Evolutionary conservation across 64 coral and sea anemone species (phyloP), one percentile per base, ranked within the genome.

Genomic region (Dendronephthya gigantea): DNA sequence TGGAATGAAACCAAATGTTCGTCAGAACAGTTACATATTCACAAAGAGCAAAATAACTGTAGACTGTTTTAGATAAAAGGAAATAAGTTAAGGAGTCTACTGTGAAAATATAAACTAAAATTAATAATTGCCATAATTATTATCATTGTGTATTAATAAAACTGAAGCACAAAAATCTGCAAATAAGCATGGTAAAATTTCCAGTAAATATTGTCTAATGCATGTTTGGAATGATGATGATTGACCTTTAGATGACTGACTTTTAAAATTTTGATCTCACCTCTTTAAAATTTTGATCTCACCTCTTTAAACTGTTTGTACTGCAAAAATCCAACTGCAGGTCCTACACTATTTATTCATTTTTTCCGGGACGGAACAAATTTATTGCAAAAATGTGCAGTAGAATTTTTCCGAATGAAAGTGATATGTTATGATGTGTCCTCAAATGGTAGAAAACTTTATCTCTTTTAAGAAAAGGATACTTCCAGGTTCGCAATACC

Each of bases 401-500:
- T 30, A 8, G n/a, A n/a, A 66, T 66, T 7, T 7, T 15, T 7
- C 19, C 29, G 22, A 5, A 66, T 66, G 29, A 2, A n/a, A 22
- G 29, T 2, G 58, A n/a, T n/a, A n/a, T n/a, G n/a, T n/a, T n/a
- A n/a, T n/a, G n/a, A n/a, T n/a, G n/a, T n/a, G n/a, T n/a, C n/a
- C n/a, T n/a, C n/a, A n/a, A n/a, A n/a, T 17, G 3, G 22, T 30
- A 66, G 41, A 66, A 66, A 66, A 66, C 22, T n/a, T 6, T 66
- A 30, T n/a, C 19, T 66, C 6, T 79, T 79, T 74, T 35, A 27
- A 36, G 22, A 36, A 83, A 88, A 90, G 92, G 92, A 94, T 94
- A 94, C 92, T 66, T 48, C 92, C 95, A 37, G 89, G 87, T 55
- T 98, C 95, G 90, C 95, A 98, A 32, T 98, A 92, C 90, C 87